Conservation (phyloP, 2,888 invertebrate species). For the Drosophila melanosoma region DNA sequence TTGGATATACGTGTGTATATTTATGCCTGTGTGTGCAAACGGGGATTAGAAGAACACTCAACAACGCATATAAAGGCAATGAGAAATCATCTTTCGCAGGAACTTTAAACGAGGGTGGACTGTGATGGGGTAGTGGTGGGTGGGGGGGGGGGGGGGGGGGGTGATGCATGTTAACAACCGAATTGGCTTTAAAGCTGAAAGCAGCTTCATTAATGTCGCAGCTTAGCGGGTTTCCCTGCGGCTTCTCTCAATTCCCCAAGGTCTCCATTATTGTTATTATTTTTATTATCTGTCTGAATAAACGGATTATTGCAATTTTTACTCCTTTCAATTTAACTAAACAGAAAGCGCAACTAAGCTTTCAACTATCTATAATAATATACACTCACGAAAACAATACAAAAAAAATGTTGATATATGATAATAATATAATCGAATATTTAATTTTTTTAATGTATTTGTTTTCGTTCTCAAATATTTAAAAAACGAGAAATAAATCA, state of each 20-base stretch:
- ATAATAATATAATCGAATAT: too few species aligned
- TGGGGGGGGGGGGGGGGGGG: neutral
- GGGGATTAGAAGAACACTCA: slow-evolving; percentile 9
- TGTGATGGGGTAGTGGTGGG: neutral
- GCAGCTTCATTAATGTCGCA: slow-evolving; percentile 39
- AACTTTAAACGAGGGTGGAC: neutral
- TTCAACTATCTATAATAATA: neutral
- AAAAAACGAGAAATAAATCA: neutral
- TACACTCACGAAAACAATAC: neutral
- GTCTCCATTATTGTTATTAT: slow-evolving; percentile 33
- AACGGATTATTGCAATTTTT: slow-evolving; percentile 55
- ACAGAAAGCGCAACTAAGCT: neutral
- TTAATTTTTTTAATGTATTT: neutral
- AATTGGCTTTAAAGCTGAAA: slow-evolving; percentile 12
- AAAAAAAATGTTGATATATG: too few species aligned
- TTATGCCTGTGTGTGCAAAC: slow-evolving; percentile 1
- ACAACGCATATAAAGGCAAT: neutral
- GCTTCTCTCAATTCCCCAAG: slow-evolving; percentile 54
- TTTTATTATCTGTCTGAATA: slow-evolving; percentile 29
- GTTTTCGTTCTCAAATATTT: neutral
- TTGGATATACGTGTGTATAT: neutral
- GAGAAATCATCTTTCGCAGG: neutral
- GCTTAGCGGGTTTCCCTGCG: slow-evolving; percentile 53
- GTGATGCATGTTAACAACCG: neutral
- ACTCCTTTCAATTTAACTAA: neutral